Evolutionary conservation across 2,888 invertebrate species (phyloP).

Genomic region (Spialia ferax): DNA sequence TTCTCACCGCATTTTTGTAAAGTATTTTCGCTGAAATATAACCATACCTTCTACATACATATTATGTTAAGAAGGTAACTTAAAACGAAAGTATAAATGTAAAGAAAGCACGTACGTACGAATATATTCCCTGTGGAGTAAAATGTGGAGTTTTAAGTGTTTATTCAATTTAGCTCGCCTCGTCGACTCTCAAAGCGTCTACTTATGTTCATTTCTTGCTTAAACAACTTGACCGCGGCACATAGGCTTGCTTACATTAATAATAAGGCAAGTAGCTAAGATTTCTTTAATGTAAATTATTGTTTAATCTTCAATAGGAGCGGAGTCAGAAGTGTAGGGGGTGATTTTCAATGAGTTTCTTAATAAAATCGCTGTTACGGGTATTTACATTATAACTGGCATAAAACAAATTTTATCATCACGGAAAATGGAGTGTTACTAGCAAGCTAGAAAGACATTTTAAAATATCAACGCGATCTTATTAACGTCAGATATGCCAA

Average conservation of each 20-base stretch:
- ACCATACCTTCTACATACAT: neutral
- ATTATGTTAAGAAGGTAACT: slow-evolving; percentile 1
- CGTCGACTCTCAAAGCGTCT: slow-evolving; percentile 10
- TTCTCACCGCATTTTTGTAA: neutral
- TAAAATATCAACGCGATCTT: neutral
- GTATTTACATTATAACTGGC: neutral
- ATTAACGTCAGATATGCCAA: slow-evolving; percentile 6
- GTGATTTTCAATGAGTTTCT: neutral
- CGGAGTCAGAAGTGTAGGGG: neutral
- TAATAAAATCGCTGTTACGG: neutral
- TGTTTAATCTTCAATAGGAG: neutral
- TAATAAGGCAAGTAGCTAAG: slow-evolving; percentile 9
- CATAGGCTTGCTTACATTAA: slow-evolving; percentile 13
- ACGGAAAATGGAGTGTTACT: neutral
- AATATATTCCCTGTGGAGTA: neutral
- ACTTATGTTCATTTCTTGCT: slow-evolving; percentile 22
- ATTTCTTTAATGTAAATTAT: neutral
- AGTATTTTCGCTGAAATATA: slow-evolving; percentile 11
- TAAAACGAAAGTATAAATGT: neutral
- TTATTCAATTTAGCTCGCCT: slow-evolving; percentile 17
- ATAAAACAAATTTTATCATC: neutral
- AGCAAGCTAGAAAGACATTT: neutral
- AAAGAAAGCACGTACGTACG: neutral
- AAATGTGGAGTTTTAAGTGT: slow-evolving; percentile 14
- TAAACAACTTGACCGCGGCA: slow-evolving; percentile 28